Conservation (phyloP, 23 tunicate species). For the Clavelina lepadiformis region DNA sequence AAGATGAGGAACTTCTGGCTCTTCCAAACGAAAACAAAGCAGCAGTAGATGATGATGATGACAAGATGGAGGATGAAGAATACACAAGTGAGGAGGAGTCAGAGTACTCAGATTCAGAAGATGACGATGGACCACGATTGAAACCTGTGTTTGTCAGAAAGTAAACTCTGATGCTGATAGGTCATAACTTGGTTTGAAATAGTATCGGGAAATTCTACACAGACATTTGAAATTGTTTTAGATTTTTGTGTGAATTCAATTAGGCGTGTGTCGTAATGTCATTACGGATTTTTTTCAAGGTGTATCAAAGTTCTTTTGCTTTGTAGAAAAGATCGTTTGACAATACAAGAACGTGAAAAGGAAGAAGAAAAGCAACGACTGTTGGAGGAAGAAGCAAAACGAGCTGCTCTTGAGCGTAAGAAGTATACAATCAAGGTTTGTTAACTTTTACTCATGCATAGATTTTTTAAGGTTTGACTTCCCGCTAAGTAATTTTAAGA, state of each 20-base stretch:
- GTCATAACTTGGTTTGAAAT: not conserved
- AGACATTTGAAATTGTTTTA: not conserved
- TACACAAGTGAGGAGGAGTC: conserved; percentile 77
- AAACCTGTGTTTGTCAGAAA: conserved; percentile 98
- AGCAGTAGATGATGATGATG: conserved; percentile 59
- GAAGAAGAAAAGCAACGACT: conserved; percentile 70
- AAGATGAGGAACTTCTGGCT: conserved; percentile 58
- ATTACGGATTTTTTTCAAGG: not conserved
- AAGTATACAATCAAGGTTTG: conserved; percentile 54
- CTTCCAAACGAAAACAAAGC: conserved; percentile 37
- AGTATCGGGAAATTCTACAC: not conserved
- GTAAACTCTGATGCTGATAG: conserved; percentile 19
- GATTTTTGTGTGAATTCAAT: not conserved
- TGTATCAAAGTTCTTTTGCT: not conserved
- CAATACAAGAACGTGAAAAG: conserved; percentile 88
- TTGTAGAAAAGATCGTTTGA: conserved; percentile 73
- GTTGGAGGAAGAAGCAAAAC: conserved; percentile 57
- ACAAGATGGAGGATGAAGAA: conserved; percentile 52
- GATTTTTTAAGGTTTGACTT: too few relatives aligned
- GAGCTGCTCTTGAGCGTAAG: conserved; percentile 60
- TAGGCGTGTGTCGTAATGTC: not conserved
- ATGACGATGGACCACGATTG: conserved; percentile 94
- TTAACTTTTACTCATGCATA: not conserved
- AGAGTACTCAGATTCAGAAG: conserved; percentile 86
- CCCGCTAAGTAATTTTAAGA: too few relatives aligned